A percentile compares a stretch with the other conserved stretches of the same genome.
Evolutionary conservation across 2,888 invertebrate genomes (phyloP).

Genomic region (Operophtera brumata): DNA sequence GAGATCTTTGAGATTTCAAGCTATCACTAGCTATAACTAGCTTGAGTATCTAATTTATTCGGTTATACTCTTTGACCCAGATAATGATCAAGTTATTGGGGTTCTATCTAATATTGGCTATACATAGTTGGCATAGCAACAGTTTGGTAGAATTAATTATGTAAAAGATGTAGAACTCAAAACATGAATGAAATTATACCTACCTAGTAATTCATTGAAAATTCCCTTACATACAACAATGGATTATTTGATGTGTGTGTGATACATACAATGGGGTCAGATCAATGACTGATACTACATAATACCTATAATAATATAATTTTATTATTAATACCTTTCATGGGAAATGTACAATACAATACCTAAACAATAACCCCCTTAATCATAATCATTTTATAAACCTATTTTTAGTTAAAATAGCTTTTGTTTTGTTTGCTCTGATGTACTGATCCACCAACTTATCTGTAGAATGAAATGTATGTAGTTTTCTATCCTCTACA

Average conservation of each 20-base stretch:
- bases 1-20: not conserved
- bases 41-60: not conserved
- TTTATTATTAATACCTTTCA: no score
- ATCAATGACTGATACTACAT: not conserved
- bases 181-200: no score
- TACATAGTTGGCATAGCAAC: constrained; percentile 10
- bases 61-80: not conserved
- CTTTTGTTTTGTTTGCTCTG: no score
- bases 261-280: constrained; percentile 3
- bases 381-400: no score
- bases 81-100: not conserved
- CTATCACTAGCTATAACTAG: not conserved
- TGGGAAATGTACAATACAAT: no score
- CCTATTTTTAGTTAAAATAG: no score
- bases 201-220: not conserved
- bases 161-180: no score
- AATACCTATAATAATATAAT: no score
- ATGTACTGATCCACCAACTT: no score
- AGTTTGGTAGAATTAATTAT: not conserved
- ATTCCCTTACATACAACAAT: not conserved
- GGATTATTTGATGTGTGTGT: not conserved
- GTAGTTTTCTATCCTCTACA: no score
- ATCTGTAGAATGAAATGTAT: no score
- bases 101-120: not conserved
- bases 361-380: no score